Base-by-base conservation (phyloP, 2,888 invertebrate species). In the Tiphia femorata region DNA sequence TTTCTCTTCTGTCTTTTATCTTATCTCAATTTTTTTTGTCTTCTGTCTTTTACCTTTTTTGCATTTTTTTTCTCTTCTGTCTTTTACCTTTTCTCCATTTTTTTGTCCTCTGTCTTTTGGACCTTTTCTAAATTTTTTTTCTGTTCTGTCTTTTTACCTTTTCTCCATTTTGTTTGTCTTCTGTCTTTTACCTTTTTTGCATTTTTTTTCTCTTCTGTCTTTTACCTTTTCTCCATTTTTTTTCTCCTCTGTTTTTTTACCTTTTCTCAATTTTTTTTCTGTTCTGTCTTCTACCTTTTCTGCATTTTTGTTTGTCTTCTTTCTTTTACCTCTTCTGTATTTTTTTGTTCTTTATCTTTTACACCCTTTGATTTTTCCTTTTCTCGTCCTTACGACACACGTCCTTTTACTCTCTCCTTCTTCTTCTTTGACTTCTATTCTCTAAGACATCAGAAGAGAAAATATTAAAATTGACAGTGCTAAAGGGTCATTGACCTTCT, bases 61-160 rank as follows among this genome's bases (percentile, higher is more conserved):
- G 30, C 20, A 51, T 47, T 57, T 49, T 50, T 49, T 21, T 46
- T 5, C 55, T 27, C 35, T 29, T 50, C 56, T 41, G 19, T 35
- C 44, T 17, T 23, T 25, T 12, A 7, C n/a, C 27, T 12, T 23
- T 21, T 8, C 40, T n/a, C 21, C 8, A 4, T 14, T 8, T 33
- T 57, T 41, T 25, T 48, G 47, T 44, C 19, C 20, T 35, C 27
- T 19, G n/a, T 20, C 3, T 20, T 17, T 4, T 23, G 7, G 8
- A 7, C 6, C 23, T 20, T 30, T 21, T 20, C 8, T 3, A 25
- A 17, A 12, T 19, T 49, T 44, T 43, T 41, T 27, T 19, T 25
- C 33, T 21, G 49, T 46, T 38, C 16, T 8, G 3, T 23, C 12
- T 5, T n/a, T 4, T 23, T 7, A 5, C 20, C 23, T 43, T 44